Percentiles rank a stretch among this genome's conserved stretches.
Evolutionary conservation across 2,797 vertebrate genomes (phyloP).

Genomic region (Squalus acanthias): DNA sequence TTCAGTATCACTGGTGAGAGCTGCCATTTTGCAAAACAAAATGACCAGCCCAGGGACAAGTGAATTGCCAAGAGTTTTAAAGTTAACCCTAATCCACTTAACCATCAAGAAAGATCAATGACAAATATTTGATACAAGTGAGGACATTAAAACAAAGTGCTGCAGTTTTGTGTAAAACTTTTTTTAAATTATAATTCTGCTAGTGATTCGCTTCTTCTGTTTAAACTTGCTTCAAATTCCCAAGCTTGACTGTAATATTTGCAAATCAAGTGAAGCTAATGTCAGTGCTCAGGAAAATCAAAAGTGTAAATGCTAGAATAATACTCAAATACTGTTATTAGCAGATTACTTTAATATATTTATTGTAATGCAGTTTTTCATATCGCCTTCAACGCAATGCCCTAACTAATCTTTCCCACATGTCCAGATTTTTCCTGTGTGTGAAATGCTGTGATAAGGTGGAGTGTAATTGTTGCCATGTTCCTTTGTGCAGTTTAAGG

Average conservation of each 20-base stretch:
- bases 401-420: conserved; percentile 36
- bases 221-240: not conserved
- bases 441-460: conserved; percentile 32
- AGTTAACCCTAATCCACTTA: not conserved
- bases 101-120: not conserved
- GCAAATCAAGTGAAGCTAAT: not conserved
- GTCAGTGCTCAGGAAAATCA: not conserved
- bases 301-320: not conserved
- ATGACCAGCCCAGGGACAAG: not conserved
- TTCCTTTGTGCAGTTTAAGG: conserved; percentile 72
- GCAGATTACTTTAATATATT: conserved; percentile 22
- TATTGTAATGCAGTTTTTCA: conserved; percentile 34
- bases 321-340: conserved; percentile 28
- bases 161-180: not conserved
- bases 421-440: conserved; percentile 31
- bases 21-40: not conserved
- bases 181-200: not conserved
- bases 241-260: not conserved
- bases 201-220: not conserved
- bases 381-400: conserved; percentile 28
- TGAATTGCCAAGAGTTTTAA: not conserved
- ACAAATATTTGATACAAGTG: not conserved
- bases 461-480: conserved; percentile 69
- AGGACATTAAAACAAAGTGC: not conserved
- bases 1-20: not conserved